Base-by-base conservation (phyloP, 1,140 invertebrate species). In the Leptoteleia sp. region DNA sequence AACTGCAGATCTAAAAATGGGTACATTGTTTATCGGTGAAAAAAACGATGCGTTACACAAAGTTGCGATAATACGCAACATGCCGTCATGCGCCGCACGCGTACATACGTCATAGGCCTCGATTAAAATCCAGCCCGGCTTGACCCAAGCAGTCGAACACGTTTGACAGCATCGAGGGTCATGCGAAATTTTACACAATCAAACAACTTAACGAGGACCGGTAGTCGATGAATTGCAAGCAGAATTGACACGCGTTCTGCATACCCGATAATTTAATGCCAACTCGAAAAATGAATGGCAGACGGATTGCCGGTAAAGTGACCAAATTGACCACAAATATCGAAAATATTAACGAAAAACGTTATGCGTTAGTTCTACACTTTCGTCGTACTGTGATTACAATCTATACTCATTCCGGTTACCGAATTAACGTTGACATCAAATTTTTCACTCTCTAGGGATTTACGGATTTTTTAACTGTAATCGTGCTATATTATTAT, bases 241-340 rank as follows among this genome's bases (percentile, higher is more conserved):
- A 61, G 47, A 76, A 76, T 80, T 72, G 78, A 76, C 78, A 65
- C 72, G 68, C 72, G 57, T 19, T 50, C n/a, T 62, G 73, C 62
- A 76, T 76, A 73, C 57, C 7, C 72, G 67, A 80, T 80, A 70
- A 80, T 80, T 68, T 68, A 68, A 72, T 70, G 71, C 61, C 71
- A 71, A 45, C 50, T 59, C 50, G 65, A 75, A 79, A 79, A 79
- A 79, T 73, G 64, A 79, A 71, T 68, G 71, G 59, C 59, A 50
- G 64, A 59, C 59, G 59, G 25, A 75, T 57, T 50, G 50, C 29
- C 57, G 33, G 55, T 50, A 57, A 73, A 75, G 55, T 59, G 50
- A 64, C 35, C 57, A 61, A 79, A 79, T 54, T 54, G 59, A 75
- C 71, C 64, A 33, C 65, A 67, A 65, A 70, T 65, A 65, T 65